Base-by-base conservation (phyloP, 2,888 invertebrate genomes). In the Himalopsyche tibetana region DNA sequence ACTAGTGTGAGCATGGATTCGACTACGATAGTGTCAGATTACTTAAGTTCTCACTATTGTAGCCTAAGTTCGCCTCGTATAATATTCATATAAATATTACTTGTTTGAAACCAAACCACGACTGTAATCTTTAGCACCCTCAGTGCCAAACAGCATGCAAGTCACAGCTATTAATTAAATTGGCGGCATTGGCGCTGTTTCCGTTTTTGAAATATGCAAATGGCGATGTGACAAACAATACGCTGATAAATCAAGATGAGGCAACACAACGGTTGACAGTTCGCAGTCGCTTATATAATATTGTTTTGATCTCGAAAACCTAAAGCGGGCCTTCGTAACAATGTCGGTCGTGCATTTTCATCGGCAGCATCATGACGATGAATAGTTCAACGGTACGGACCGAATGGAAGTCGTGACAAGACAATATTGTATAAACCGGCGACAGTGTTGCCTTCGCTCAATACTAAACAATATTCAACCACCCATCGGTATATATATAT, bases 391-490 rank as follows among this genome's bases (percentile, higher is more conserved):
- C 19, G 63, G 8, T 63, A 63, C 63, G 19, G 19, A 28, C n/a
- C 19, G 63, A 63, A 63, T 63, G 63, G 63, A 19, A 63, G 63
- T 63, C 63, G 63, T 63, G 63, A 63, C 63, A 28, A n/a, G 63
- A 28, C 63, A 63, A 63, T 19, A 63, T 63, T 28, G 8, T 63
- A 19, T 8, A 63, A 19, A 63, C 4, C 19, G n/a, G 63, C 63
- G 63, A 63, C 63, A 63, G 63, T 28, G 63, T 5, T 63, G 63
- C 28, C 63, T 11, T 19, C 28, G n/a, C 28, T 63, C 17, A 63
- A 63, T 4, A 51, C 51, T 51, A 28, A 28, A 2, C 28, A 28
- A 28, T 28, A 8, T 51, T 15, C 51, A 51, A 8, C 51, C 51
- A 51, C 15, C 12, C 51, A 51, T 51, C 15, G 28, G 28, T 28